A percentile compares a stretch with the other conserved stretches of the same genome.
Conservation (phyloP, 2,888 invertebrate genomes). For the Augochlorella aurata region DNA sequence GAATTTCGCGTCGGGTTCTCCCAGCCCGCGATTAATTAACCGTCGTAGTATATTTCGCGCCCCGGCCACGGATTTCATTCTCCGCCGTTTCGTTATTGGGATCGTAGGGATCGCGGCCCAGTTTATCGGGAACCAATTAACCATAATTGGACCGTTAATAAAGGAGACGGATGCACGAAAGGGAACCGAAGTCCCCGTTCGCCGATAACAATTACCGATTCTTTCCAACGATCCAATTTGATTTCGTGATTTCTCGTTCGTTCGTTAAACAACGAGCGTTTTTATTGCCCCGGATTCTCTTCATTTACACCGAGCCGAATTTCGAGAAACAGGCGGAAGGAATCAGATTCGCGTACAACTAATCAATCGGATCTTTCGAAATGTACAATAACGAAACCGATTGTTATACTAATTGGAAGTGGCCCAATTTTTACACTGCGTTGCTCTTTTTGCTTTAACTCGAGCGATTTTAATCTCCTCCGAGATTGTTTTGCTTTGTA, state of each 20-base stretch:
- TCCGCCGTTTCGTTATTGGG: constrained; percentile 23
- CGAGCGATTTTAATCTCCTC: too few relatives aligned
- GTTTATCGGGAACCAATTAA: constrained; percentile 26
- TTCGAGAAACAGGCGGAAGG: too few relatives aligned
- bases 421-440: too few relatives aligned
- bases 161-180: background rate
- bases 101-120: background rate
- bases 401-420: too few relatives aligned
- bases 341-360: too few relatives aligned
- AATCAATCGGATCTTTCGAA: too few relatives aligned
- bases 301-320: too few relatives aligned
- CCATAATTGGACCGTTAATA: constrained; percentile 16
- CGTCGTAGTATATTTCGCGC: constrained; percentile 15
- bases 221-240: background rate
- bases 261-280: background rate
- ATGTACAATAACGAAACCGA: too few relatives aligned
- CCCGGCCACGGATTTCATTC: constrained; percentile 23
- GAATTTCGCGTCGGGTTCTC: constrained; percentile 39
- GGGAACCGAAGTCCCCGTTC: background rate
- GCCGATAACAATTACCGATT: background rate
- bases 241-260: background rate
- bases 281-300: background rate
- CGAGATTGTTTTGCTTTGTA: too few relatives aligned
- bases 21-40: constrained; percentile 42
- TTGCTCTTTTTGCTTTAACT: too few relatives aligned